Conservation (phyloP, 2,888 invertebrate species). For the Chymomyza amoena region DNA sequence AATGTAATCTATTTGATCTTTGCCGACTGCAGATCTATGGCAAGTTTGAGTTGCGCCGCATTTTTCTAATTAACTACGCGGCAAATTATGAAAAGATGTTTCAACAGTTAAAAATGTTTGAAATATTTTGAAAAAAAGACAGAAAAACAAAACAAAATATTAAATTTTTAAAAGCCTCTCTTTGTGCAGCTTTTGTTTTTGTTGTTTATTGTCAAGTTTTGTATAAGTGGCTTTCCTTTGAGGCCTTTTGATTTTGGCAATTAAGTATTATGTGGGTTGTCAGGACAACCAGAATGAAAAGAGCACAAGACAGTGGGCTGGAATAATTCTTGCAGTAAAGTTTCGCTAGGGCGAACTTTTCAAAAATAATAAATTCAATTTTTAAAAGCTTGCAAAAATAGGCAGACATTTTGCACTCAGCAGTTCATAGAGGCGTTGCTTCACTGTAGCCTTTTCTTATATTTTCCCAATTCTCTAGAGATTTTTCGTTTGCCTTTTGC, state of each 20-base stretch:
- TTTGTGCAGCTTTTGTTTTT: not conserved
- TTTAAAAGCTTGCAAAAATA: not conserved
- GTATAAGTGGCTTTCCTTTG: not conserved
- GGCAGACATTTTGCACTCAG: not conserved
- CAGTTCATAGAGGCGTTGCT: not conserved
- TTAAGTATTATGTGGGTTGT: not conserved
- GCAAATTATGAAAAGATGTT: conserved; percentile 60
- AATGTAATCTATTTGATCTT: conserved; percentile 66
- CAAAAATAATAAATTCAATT: too few relatives aligned
- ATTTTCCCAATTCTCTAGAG: not conserved
- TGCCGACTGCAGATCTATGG: conserved; percentile 42
- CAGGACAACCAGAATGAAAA: not conserved
- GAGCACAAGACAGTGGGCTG: too few relatives aligned
- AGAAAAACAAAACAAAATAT: not conserved
- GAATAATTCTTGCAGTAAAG: not conserved
- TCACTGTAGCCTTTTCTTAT: not conserved
- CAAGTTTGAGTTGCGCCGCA: conserved; percentile 18
- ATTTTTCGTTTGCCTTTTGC: not conserved
- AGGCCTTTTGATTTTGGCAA: not conserved
- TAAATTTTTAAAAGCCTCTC: not conserved
- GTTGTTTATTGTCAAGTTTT: not conserved
- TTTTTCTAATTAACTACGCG: conserved; percentile 50
- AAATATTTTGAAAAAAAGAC: conserved; percentile 15
- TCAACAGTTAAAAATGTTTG: conserved; percentile 26
- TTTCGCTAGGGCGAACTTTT: not conserved